These are phyloP conservation scores for Cygnus atratus DNA, from an alignment of 2,113 vertebrate genomes.

Conservation along the genomic window DNA sequence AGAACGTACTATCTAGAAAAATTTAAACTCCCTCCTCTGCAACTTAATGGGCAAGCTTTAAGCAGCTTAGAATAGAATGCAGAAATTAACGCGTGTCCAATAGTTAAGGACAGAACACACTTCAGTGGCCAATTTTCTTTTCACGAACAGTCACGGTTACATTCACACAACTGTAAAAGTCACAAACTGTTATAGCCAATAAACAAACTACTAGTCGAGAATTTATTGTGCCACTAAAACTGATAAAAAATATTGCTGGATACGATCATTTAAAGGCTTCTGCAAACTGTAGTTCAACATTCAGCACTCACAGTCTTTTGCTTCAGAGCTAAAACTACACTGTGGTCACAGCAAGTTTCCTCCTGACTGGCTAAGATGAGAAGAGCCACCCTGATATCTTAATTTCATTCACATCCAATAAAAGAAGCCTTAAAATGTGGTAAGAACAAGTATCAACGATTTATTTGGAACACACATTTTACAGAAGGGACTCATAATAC, in stretches of 20 bases:
- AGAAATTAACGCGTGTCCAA: background rate
- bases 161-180: background rate
- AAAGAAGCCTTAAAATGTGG: background rate
- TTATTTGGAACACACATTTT: background rate
- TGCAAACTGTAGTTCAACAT: background rate
- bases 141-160: background rate
- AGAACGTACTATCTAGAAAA: background rate
- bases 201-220: background rate
- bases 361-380: background rate
- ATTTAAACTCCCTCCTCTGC: background rate
- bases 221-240: background rate
- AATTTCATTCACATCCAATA: background rate
- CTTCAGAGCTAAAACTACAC: background rate
- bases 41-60: background rate
- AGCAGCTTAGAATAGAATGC: background rate
- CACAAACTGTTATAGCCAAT: background rate
- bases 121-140: background rate
- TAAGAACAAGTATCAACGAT: background rate
- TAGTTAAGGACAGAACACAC: background rate
- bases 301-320: background rate
- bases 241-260: background rate
- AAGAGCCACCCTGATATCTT: background rate
- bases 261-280: background rate
- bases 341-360: background rate
- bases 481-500: background rate